A percentile compares a stretch with the other conserved stretches of the same genome.
These are phyloP conservation scores for Heterotilapia buettikoferi DNA, from an alignment of 2,113 vertebrate species.

Conservation along the genomic window DNA sequence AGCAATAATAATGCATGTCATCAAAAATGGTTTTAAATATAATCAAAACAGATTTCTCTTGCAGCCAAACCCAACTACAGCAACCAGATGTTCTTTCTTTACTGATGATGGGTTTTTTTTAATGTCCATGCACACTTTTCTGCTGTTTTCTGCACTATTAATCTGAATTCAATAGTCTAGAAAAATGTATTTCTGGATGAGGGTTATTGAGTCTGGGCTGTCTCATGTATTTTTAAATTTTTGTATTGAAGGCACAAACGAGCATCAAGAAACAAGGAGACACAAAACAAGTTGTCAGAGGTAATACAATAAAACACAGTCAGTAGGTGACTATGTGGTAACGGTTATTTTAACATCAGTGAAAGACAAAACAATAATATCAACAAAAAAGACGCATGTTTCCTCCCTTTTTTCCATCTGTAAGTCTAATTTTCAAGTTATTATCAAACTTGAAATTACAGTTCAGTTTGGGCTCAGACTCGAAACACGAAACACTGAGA, in stretches of 20 bases:
- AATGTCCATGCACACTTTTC: not conserved
- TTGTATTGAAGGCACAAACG: not conserved
- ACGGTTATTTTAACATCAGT: not conserved
- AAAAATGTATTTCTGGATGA: accelerated
- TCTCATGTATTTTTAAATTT: not conserved
- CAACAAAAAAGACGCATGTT: accelerated
- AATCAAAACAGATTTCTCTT: not conserved
- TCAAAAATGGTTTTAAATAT: not conserved
- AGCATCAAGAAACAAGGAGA: accelerated
- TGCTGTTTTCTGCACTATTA: accelerated
- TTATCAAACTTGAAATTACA: accelerated
- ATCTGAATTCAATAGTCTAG: accelerated
- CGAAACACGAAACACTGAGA: accelerated
- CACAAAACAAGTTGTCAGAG: not conserved
- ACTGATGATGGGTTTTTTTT: accelerated
- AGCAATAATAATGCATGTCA: not conserved
- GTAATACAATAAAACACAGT: not conserved
- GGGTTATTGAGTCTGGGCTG: not conserved
- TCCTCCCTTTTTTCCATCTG: accelerated
- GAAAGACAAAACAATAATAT: not conserved
- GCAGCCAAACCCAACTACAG: not conserved
- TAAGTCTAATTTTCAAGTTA: not conserved
- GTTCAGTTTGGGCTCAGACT: not conserved
- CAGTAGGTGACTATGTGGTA: not conserved
- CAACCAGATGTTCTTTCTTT: not conserved